Conservation (phyloP, 2,797 vertebrate genomes). For the Nothura maculosa region DNA sequence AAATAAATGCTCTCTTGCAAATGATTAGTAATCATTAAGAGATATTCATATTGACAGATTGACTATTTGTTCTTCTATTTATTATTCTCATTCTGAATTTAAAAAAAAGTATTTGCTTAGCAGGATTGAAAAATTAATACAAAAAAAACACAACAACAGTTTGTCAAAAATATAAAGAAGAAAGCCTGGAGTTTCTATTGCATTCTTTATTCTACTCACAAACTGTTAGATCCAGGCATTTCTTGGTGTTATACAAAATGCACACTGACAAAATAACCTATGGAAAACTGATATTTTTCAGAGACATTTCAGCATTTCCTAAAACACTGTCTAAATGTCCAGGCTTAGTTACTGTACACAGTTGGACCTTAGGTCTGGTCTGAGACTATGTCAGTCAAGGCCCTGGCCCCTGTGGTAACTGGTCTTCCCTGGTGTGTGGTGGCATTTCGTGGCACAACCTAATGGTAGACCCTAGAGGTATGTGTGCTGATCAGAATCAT, state of each 20-base stretch:
- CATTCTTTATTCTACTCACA: neutral
- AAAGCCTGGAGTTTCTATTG: rapidly evolving
- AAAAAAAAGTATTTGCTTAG: too few species aligned
- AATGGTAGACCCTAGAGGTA: neutral
- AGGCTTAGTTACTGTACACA: rapidly evolving
- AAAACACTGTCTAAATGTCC: neutral
- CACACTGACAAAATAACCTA: rapidly evolving
- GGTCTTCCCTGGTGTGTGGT: neutral
- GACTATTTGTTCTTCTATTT: neutral
- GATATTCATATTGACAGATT: neutral
- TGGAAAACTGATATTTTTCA: neutral
- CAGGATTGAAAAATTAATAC: neutral
- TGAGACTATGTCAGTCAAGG: rapidly evolving
- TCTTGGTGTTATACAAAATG: neutral
- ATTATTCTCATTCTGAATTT: neutral
- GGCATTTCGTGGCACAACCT: neutral
- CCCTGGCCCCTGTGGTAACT: rapidly evolving
- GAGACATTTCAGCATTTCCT: rapidly evolving
- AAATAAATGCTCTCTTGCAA: rapidly evolving
- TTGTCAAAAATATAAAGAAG: neutral
- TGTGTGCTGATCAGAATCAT: neutral
- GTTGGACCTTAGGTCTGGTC: rapidly evolving
- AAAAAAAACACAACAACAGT: neutral
- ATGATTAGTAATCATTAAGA: neutral
- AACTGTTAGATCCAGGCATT: neutral